Conservation (phyloP, 2,113 vertebrate species). For the Erpornis zantholeuca region DNA sequence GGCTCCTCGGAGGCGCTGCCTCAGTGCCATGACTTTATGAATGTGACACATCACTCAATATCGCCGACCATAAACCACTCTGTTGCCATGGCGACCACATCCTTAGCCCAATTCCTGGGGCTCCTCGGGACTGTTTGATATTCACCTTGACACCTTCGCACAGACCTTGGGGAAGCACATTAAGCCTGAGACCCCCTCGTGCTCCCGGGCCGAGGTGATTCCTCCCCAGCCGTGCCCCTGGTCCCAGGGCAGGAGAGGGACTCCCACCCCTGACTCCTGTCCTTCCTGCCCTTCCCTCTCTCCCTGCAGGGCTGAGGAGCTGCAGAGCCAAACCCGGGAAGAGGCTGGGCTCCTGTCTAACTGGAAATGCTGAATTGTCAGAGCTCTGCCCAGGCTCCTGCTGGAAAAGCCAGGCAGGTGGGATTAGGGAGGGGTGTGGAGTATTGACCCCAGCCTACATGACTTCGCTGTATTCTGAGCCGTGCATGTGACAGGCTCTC, state of each 20-base stretch:
- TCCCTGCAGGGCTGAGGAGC: neutral
- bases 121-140: slow-evolving; percentile 6
- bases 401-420: neutral
- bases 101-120: neutral
- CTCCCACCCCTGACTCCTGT: neutral
- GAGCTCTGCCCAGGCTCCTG: neutral
- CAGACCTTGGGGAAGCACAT: neutral
- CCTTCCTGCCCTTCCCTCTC: neutral
- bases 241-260: neutral
- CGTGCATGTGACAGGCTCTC: neutral
- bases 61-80: neutral
- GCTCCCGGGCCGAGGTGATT: neutral
- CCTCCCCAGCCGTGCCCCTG: neutral
- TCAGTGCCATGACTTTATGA: neutral
- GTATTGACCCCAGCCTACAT: neutral
- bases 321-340: neutral
- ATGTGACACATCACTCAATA: slow-evolving; percentile 41
- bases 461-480: neutral
- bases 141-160: slow-evolving; percentile 16
- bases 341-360: neutral
- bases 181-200: neutral
- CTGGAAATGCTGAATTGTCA: neutral
- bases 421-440: neutral
- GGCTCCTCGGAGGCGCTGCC: neutral
- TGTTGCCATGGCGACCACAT: slow-evolving; percentile 43